Percentiles rank a stretch among this genome's conserved stretches.
These are phyloP conservation scores for Micrasema longulum DNA, from an alignment of 1,140 invertebrate species.

Conservation along the genomic window DNA sequence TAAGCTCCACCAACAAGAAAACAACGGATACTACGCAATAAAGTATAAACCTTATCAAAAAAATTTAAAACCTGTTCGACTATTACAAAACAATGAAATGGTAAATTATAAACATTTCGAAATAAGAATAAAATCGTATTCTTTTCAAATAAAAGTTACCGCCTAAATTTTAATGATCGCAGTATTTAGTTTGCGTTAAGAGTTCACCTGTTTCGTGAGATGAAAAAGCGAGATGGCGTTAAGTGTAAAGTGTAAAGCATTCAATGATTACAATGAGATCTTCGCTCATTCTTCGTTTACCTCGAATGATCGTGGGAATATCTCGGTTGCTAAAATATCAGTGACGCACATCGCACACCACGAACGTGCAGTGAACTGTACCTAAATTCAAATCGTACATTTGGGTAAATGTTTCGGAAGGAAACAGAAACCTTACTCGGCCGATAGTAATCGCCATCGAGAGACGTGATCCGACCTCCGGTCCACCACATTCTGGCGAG, in stretches of 20 bases:
- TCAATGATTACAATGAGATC: constrained; percentile 14
- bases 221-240: constrained; percentile 11
- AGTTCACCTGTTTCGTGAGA: constrained; percentile 13
- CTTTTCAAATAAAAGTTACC: too few species aligned
- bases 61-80: too few species aligned
- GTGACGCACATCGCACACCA: background rate
- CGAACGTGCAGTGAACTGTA: constrained; percentile 1
- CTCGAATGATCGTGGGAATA: constrained; percentile 24
- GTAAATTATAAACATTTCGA: too few species aligned
- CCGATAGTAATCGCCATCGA: constrained; percentile 1
- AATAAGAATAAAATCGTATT: too few species aligned
- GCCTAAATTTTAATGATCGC: too few species aligned
- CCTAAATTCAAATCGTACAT: background rate
- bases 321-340: background rate
- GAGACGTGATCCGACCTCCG: constrained; percentile 23
- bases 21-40: background rate
- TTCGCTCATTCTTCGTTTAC: constrained; percentile 24
- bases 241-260: background rate
- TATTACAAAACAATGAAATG: too few species aligned
- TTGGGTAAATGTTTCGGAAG: constrained; percentile 7
- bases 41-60: too few species aligned
- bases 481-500: constrained; percentile 16
- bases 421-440: constrained; percentile 18
- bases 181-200: too few species aligned
- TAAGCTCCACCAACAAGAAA: background rate